These are phyloP conservation scores for Osmerus mordax DNA, from an alignment of 2,113 vertebrate species.

Conservation along the genomic window DNA sequence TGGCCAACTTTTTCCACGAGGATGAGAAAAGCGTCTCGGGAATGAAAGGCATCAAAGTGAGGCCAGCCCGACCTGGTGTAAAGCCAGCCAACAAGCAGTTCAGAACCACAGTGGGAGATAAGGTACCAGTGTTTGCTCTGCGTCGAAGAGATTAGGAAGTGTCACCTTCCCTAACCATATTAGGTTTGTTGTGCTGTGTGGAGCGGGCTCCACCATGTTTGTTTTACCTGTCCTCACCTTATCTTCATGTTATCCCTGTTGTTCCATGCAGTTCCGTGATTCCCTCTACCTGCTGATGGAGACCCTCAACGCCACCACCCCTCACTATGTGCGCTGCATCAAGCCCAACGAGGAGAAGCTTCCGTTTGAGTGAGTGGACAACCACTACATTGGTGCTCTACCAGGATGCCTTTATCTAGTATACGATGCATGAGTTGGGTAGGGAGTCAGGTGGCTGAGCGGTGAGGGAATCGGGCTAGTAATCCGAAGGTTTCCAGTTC, in stretches of 20 bases:
- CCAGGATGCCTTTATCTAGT: background rate
- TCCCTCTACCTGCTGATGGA: slow-evolving; percentile 92
- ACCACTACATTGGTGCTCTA: background rate
- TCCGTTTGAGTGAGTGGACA: slow-evolving; percentile 87
- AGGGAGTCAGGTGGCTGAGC: too few species aligned
- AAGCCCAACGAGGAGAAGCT: slow-evolving; percentile 94
- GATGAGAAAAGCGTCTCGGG: slow-evolving; percentile 53
- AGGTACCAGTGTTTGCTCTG: slow-evolving; percentile 74
- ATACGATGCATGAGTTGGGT: too few species aligned
- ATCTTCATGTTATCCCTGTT: background rate
- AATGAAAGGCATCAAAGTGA: slow-evolving; percentile 75
- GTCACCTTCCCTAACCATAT: background rate
- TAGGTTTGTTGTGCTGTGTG: background rate
- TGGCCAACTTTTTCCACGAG: slow-evolving; percentile 88
- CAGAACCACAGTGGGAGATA: slow-evolving; percentile 86
- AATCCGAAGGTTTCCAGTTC: too few species aligned
- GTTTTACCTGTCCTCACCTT: slow-evolving; percentile 1
- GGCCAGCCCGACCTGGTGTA: slow-evolving; percentile 79
- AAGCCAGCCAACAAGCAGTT: slow-evolving; percentile 87
- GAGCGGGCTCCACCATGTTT: background rate
- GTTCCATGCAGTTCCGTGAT: slow-evolving; percentile 80
- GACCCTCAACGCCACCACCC: slow-evolving; percentile 91
- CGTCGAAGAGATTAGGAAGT: slow-evolving; percentile 6
- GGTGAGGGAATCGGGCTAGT: too few species aligned
- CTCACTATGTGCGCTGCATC: slow-evolving; percentile 96